phyloP scores from a whole-genome alignment of 2,888 invertebrate species.

The Hyposoter dolosus region DNA sequence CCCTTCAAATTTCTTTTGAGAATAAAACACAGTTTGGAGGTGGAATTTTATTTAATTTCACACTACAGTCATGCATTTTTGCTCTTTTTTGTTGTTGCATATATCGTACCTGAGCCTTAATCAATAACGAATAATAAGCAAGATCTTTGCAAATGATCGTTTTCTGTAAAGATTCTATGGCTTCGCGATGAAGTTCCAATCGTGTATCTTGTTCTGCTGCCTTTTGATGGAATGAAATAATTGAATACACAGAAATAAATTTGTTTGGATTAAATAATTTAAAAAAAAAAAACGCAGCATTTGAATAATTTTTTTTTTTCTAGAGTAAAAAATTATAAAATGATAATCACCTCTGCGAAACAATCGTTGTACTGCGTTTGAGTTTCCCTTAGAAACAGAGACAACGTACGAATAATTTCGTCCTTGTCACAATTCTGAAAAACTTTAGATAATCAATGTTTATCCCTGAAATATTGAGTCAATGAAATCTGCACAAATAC shows the following conservation, averaged over 20 bases:
- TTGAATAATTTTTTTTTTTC: not conserved
- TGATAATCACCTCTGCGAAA: conserved; percentile 77
- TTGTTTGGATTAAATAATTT: not conserved
- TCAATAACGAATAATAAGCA: conserved; percentile 78
- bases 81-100: conserved; percentile 23
- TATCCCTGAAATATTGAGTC: not conserved
- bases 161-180: conserved; percentile 76
- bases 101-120: conserved; percentile 77
- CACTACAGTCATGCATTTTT: conserved; percentile 28
- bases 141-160: conserved; percentile 76
- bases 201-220: conserved; percentile 79
- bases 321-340: not conserved
- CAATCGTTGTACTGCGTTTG: conserved; percentile 81
- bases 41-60: conserved; percentile 28
- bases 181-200: conserved; percentile 79
- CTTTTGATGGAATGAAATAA: conserved; percentile 70
- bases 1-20: conserved; percentile 5
- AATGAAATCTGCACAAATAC: conserved; percentile 46
- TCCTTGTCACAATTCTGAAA: conserved; percentile 78
- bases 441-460: conserved; percentile 18
- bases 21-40: conserved; percentile 38
- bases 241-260: not conserved
- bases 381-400: conserved; percentile 76
- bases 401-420: conserved; percentile 77
- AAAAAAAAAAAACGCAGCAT: not conserved